Base-by-base conservation (phyloP, 1,140 invertebrate species). In the Drosophila aff. region DNA sequence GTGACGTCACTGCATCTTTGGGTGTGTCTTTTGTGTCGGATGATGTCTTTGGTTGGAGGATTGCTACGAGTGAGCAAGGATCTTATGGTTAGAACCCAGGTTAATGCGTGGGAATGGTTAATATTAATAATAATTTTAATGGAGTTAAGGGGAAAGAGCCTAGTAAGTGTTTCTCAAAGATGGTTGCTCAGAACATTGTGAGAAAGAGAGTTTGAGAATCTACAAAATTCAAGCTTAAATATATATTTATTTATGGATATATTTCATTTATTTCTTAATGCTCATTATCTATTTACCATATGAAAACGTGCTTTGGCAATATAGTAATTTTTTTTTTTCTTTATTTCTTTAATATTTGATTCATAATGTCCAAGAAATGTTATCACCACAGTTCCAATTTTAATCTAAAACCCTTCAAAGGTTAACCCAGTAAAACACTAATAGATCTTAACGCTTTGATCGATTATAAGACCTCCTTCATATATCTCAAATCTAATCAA, bases 1-100 rank as follows among this genome's bases (percentile, higher is more conserved):
- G 81, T 83, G 81, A 83, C 82, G 81, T 83, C 81, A 83, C 31
- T 57, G 66, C 2, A n/a, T 21, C 28, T 16, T 9, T 46, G 26
- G 65, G 46, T 38, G 26, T 67, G 62, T 66, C 31, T 68, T 53
- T 4, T 50, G 5, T 40, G 13, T 28, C 16, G 11, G 60, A 40
- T 5, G n/a, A 13, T 38, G n/a, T 1, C 16, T n/a, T 61, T 61
- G 57, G 44, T 10, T 41, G 16, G 28, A 23, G 64, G 13, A 18
- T 41, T n/a, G 33, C 10, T 13, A 4, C 33, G 1, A 36, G 11
- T 36, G 21, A 13, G 15, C 18, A 59, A n/a, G 21, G 4, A 15
- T 4, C 18, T 23, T 16, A 10, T 36, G 40, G 40, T 44, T 18
- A 43, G 23, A 8, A 15, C 3, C 16, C 63, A 10, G 13, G 3